phyloP scores from a whole-genome alignment of 2,797 vertebrate species.

The Morus bassanus region DNA sequence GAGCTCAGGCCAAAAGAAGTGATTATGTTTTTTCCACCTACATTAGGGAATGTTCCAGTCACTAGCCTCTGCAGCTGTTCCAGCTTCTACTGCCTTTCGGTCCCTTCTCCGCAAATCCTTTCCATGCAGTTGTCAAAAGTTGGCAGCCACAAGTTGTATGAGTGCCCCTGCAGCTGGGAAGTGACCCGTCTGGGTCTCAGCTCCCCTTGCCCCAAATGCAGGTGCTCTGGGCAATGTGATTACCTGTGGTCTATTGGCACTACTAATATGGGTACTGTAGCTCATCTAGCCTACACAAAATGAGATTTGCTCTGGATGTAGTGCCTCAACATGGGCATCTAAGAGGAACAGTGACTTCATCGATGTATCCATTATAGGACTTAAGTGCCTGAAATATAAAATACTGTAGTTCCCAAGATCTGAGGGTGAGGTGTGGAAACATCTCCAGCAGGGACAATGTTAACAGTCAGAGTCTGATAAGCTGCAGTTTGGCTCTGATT shows the following conservation, averaged over 20 bases:
- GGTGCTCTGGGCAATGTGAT: background rate
- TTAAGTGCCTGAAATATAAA: background rate
- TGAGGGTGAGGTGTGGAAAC: background rate
- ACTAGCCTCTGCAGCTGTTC: background rate
- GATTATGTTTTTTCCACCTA: background rate
- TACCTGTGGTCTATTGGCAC: background rate
- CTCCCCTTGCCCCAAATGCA: background rate
- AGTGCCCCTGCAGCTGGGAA: background rate
- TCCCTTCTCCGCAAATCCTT: background rate
- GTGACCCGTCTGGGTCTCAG: background rate
- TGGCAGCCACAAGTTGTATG: background rate
- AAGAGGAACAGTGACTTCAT: background rate
- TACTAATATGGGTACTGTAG: background rate
- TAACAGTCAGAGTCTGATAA: background rate
- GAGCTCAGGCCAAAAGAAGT: background rate
- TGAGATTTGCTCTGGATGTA: background rate
- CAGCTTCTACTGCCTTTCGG: background rate
- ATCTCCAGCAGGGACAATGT: background rate
- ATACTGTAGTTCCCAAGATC: background rate
- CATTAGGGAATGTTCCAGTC: background rate
- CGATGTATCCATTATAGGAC: background rate
- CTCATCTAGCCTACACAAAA: background rate
- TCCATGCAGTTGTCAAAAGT: background rate
- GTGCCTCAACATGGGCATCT: background rate
- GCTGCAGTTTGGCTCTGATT: slow-evolving; percentile 7